phyloP scores from a whole-genome alignment of 2,888 invertebrate species.

The Chaetogeoica ovagalla region DNA sequence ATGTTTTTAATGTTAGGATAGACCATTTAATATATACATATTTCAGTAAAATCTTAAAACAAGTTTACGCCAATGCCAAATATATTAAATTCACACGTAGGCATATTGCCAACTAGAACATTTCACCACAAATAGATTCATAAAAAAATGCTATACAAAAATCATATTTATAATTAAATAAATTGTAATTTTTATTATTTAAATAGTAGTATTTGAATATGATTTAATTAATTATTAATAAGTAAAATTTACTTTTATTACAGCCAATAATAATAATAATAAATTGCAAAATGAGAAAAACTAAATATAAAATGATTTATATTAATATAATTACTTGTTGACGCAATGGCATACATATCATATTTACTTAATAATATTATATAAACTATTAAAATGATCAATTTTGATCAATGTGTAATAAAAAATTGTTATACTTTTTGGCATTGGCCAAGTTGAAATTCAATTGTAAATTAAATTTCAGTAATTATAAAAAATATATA shows the following conservation, averaged over 20 bases:
- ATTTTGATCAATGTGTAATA: not conserved
- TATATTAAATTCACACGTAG: slow-evolving; percentile 26
- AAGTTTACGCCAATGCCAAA: slow-evolving; percentile 42
- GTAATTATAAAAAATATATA: too few relatives aligned
- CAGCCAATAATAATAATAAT: not conserved
- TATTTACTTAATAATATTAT: not conserved
- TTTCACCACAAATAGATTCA: slow-evolving; percentile 50
- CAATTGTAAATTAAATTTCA: not conserved
- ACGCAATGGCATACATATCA: too few relatives aligned
- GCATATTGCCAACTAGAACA: slow-evolving; percentile 40
- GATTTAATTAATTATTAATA: not conserved
- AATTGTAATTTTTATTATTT: slow-evolving; percentile 13
- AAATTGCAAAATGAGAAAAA: not conserved
- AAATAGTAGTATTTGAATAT: not conserved
- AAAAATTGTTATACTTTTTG: not conserved
- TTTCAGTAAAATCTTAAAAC: slow-evolving; percentile 32
- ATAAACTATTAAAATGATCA: not conserved
- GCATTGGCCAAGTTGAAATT: not conserved
- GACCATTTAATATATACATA: slow-evolving; percentile 24
- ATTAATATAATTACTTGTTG: not conserved
- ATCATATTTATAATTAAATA: slow-evolving; percentile 32
- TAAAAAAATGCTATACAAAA: slow-evolving; percentile 24
- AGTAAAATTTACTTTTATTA: not conserved
- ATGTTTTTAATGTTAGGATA: not conserved
- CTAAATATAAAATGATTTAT: not conserved